Conservation (phyloP, 2,113 vertebrate genomes). For the Sorex araneus region DNA sequence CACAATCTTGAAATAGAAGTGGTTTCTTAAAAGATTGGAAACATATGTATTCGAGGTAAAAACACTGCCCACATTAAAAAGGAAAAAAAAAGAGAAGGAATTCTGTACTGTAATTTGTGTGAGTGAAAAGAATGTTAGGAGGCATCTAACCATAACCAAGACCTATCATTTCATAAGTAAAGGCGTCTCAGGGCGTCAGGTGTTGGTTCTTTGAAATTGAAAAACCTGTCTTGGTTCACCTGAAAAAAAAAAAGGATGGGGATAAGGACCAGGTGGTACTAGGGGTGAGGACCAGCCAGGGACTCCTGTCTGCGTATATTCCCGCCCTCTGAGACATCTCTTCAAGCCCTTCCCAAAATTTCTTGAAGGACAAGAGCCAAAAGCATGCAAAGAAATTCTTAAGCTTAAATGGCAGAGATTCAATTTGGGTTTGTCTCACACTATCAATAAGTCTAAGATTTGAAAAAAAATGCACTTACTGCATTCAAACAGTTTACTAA, state of each 20-base stretch:
- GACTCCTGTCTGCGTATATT: no score
- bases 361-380: neutral
- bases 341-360: neutral
- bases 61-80: conserved; percentile 1
- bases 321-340: no score
- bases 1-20: conserved; percentile 60
- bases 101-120: conserved; percentile 27
- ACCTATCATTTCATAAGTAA: conserved; percentile 19
- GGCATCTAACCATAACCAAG: neutral
- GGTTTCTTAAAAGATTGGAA: conserved; percentile 62
- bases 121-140: conserved; percentile 2
- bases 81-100: neutral
- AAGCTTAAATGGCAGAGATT: neutral
- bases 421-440: neutral
- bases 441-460: neutral
- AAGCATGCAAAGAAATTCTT: neutral
- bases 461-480: neutral
- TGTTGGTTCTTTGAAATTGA: conserved; percentile 13
- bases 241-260: neutral
- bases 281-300: no score
- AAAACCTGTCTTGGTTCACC: conserved; percentile 8
- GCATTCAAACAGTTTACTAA: neutral
- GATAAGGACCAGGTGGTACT: no score
- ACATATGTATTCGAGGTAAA: conserved; percentile 35
- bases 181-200: conserved; percentile 39